A percentile compares a stretch with the other conserved stretches of the same genome.
phyloP scores from a whole-genome alignment of 2,888 invertebrate genomes.

The Phyllotreta cruciferae region DNA sequence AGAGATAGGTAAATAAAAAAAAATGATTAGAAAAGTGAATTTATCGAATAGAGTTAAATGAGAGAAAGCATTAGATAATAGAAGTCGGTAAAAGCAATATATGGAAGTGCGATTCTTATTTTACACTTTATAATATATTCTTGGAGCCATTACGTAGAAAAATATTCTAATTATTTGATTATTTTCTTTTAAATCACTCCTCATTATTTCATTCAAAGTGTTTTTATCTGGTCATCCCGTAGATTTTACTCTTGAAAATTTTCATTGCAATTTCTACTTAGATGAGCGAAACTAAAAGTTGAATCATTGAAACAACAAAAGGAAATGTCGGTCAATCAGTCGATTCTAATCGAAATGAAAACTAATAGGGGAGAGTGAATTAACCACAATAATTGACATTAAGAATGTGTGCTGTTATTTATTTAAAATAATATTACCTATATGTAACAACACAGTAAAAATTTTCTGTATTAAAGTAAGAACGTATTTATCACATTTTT shows the following conservation, averaged over 20 bases:
- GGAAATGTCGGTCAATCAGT: slow-evolving; percentile 16
- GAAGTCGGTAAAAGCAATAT: no score
- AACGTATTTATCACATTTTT: no score
- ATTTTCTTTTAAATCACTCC: not conserved
- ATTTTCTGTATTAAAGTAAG: no score
- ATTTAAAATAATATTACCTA: no score
- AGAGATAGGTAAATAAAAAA: no score
- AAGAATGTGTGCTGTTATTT: not conserved
- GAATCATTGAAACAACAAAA: slow-evolving; percentile 11
- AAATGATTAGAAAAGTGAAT: not conserved
- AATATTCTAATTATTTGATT: no score
- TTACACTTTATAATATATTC: no score
- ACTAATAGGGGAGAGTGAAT: slow-evolving; percentile 14
- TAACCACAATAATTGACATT: not conserved
- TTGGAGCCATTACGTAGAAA: no score
- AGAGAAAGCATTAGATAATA: slow-evolving; percentile 1
- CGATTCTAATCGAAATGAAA: slow-evolving; percentile 14
- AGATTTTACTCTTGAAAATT: no score
- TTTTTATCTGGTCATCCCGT: no score
- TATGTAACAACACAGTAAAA: no score
- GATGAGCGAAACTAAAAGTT: slow-evolving; percentile 19
- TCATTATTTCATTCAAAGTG: no score
- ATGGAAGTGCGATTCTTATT: not conserved
- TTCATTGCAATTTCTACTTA: slow-evolving; percentile 17
- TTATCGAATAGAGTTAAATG: not conserved